Evolutionary conservation across 1,140 invertebrate genomes (phyloP).

Genomic region (Hycleus phaleratus): DNA sequence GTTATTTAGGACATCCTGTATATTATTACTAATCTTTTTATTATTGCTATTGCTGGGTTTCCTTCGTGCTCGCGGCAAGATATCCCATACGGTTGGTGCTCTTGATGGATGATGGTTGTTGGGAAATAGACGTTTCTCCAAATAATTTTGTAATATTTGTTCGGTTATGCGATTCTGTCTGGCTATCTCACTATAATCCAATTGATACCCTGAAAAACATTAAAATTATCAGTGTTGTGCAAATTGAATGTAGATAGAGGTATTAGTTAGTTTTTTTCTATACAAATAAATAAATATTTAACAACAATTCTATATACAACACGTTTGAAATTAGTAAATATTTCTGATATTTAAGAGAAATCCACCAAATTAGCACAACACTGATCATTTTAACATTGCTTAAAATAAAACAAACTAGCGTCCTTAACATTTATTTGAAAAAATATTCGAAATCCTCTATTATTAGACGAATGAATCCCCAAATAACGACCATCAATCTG

Average conservation of each 20-base stretch:
- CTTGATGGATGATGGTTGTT: conserved; percentile 42
- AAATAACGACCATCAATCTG: too few species aligned
- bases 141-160: conserved; percentile 60
- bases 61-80: conserved; percentile 42
- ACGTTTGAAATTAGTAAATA: neutral
- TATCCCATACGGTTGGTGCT: conserved; percentile 52
- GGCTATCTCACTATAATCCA: conserved; percentile 51
- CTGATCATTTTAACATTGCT: conserved; percentile 10
- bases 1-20: conserved; percentile 33
- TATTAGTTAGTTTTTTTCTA: neutral
- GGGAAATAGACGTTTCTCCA: conserved; percentile 55
- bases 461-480: too few species aligned
- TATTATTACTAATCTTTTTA: conserved; percentile 22
- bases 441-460: too few species aligned
- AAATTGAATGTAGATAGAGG: neutral
- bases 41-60: neutral
- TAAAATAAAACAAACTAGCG: neutral
- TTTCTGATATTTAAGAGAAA: neutral
- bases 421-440: too few species aligned
- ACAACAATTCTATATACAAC: neutral
- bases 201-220: conserved; percentile 15
- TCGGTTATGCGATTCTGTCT: conserved; percentile 63
- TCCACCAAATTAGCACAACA: conserved; percentile 2
- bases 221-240: conserved; percentile 19
- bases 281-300: neutral